Percentiles rank a stretch among this genome's conserved stretches.
phyloP scores from a whole-genome alignment of 2,888 invertebrate species.

The Zeuzera pyrina region DNA sequence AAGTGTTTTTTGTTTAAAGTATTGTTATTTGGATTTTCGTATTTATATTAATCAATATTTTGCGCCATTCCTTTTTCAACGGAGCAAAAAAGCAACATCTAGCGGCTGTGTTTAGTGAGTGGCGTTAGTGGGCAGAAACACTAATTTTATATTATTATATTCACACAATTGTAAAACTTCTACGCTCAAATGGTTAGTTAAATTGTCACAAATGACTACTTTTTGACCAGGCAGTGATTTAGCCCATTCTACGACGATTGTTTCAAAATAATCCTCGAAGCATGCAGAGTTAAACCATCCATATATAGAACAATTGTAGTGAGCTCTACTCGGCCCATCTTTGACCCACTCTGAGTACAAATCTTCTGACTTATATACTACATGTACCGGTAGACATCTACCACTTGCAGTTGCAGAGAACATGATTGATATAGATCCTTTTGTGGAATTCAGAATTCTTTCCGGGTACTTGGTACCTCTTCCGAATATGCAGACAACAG shows the following conservation, averaged over 20 bases:
- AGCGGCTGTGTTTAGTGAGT: too few species aligned
- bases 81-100: too few species aligned
- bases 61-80: too few species aligned
- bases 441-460: conserved; percentile 5
- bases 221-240: conserved; percentile 19
- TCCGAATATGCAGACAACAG: conserved; percentile 2
- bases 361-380: conserved; percentile 4
- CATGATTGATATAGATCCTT: conserved; percentile 5
- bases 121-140: too few species aligned
- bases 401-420: conserved; percentile 5
- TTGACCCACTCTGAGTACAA: conserved; percentile 3
- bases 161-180: conserved; percentile 3
- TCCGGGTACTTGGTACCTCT: conserved; percentile 4
- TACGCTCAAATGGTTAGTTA: conserved; percentile 23
- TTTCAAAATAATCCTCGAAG: conserved; percentile 4
- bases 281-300: conserved; percentile 5
- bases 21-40: too few species aligned
- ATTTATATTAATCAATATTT: too few species aligned
- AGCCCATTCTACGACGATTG: conserved; percentile 3
- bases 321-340: too few species aligned
- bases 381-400: conserved; percentile 3
- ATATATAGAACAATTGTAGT: conserved; percentile 1
- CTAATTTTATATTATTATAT: conserved; percentile 5
- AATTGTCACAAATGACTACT: conserved; percentile 35
- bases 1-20: too few species aligned